phyloP scores from a whole-genome alignment of 2,113 vertebrate genomes.

The Dromiciops gliroides region DNA sequence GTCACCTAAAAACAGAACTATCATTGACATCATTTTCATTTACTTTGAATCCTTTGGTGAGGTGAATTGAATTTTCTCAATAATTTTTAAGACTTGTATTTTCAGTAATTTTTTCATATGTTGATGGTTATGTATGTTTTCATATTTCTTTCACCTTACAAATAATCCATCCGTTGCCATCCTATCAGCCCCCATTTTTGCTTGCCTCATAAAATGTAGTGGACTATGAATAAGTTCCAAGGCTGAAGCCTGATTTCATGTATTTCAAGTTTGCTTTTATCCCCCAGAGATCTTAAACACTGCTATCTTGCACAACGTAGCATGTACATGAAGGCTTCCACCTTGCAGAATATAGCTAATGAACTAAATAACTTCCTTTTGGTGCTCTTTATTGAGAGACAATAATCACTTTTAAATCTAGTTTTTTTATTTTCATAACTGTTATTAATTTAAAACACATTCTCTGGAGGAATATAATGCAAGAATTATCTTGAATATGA shows the following conservation, averaged over 20 bases:
- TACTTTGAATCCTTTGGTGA: neutral
- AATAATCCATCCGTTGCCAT: neutral
- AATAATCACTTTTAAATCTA: neutral
- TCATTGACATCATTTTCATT: neutral
- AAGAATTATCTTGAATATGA: neutral
- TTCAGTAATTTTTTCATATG: neutral
- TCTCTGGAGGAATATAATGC: neutral
- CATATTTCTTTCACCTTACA: neutral
- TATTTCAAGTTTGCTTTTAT: neutral
- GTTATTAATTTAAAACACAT: neutral
- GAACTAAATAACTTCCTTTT: neutral
- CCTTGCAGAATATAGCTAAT: neutral
- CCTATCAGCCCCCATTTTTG: neutral
- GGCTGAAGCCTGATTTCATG: neutral
- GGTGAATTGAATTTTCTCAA: neutral
- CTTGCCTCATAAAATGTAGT: neutral
- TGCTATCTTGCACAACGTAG: neutral
- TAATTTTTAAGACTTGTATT: neutral
- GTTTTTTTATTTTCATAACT: neutral
- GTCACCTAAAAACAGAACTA: neutral
- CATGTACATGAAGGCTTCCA: neutral
- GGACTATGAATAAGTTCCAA: neutral
- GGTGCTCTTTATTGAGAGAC: neutral
- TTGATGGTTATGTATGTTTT: too few relatives aligned
- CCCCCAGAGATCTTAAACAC: neutral